A percentile compares a stretch with the other conserved stretches of the same genome.
phyloP scores from a whole-genome alignment of 1,140 invertebrate species.

The Cepaea nemoralis region DNA sequence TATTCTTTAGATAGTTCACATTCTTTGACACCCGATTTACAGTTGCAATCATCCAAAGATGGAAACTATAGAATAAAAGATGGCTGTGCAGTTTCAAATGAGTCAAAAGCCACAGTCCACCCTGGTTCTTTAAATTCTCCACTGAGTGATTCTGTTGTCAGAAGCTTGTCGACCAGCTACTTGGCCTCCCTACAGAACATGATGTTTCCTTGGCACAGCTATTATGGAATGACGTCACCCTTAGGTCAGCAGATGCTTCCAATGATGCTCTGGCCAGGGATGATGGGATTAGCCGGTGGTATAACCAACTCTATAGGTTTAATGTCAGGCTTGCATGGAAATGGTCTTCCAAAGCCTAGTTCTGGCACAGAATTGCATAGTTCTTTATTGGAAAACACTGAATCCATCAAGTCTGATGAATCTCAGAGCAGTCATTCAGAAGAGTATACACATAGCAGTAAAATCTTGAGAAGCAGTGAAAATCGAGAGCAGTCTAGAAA shows the following conservation, averaged over 20 bases:
- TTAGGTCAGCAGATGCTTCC: constrained; percentile 36
- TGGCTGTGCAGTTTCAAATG: constrained; percentile 3
- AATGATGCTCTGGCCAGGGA: constrained; percentile 35
- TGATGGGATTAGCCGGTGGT: constrained; percentile 26
- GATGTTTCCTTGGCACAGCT: constrained; percentile 36
- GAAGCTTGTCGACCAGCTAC: constrained; percentile 33
- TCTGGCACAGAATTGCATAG: background rate
- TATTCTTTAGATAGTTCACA: constrained; percentile 14
- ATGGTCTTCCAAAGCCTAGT: background rate
- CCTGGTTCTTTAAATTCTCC: background rate
- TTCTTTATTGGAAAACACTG: background rate
- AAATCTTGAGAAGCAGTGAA: background rate
- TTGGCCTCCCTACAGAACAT: constrained; percentile 34
- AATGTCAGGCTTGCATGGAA: background rate
- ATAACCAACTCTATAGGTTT: constrained; percentile 20
- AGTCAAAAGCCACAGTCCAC: background rate
- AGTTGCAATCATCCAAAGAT: background rate
- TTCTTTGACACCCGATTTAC: constrained; percentile 12
- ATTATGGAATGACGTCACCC: constrained; percentile 28
- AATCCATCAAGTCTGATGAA: constrained; percentile 5
- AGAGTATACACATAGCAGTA: background rate
- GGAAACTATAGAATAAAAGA: background rate
- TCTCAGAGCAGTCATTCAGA: background rate
- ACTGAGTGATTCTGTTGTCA: constrained; percentile 16
- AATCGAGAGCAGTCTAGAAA: background rate